These are phyloP conservation scores for Dunckerocampus dactyliophorus DNA, from an alignment of 2,113 vertebrate species.

Conservation along the genomic window DNA sequence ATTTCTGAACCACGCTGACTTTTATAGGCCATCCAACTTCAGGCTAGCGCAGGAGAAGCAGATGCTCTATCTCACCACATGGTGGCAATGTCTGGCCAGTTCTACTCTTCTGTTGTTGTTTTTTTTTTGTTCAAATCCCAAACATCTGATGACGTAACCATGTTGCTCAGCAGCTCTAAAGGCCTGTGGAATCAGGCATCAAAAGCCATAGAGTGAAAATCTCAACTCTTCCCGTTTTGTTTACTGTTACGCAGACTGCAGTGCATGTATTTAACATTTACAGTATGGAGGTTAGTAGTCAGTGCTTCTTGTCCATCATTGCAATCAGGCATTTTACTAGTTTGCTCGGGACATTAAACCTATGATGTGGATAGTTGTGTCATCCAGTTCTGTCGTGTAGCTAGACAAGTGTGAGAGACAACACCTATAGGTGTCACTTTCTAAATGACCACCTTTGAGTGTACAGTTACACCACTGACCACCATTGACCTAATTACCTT, in stretches of 20 bases:
- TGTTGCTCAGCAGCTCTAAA: not conserved
- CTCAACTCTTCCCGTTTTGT: not conserved
- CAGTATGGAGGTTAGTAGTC: no score
- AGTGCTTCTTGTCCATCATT: no score
- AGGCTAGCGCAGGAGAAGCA: not conserved
- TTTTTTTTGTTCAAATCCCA: no score
- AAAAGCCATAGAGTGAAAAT: no score
- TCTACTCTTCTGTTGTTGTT: not conserved
- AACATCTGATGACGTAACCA: not conserved
- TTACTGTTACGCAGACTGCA: no score
- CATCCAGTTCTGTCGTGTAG: no score
- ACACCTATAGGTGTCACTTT: conserved; percentile 37
- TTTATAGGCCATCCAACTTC: no score
- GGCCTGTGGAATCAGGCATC: not conserved
- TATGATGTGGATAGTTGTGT: no score
- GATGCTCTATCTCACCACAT: not conserved
- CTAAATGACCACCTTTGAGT: conserved; percentile 36
- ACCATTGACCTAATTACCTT: conserved; percentile 58
- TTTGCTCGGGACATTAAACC: no score
- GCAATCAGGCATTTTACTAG: no score
- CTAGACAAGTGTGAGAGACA: conserved; percentile 5
- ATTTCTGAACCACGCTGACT: no score
- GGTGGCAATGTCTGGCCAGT: not conserved
- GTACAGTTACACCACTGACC: conserved; percentile 42
- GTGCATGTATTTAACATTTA: no score